These are phyloP conservation scores for Limnephilus rhombicus DNA, from an alignment of 2,888 invertebrate species.

Conservation along the genomic window DNA sequence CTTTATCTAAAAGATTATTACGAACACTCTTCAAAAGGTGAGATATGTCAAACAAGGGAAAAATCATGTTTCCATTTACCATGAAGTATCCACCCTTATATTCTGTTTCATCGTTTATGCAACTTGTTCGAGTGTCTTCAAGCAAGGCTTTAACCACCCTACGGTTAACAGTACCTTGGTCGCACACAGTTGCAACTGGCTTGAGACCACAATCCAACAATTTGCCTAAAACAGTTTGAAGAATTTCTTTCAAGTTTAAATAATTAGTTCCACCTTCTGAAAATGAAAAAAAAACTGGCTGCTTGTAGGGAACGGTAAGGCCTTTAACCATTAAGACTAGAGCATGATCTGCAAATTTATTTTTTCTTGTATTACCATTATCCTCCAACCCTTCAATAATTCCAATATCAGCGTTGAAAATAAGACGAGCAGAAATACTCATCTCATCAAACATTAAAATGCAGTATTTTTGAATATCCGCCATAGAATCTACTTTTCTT, in stretches of 20 bases:
- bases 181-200: background rate
- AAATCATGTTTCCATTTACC: background rate
- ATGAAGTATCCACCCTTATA: background rate
- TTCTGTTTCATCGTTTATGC: background rate
- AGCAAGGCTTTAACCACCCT: background rate
- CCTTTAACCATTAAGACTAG: too few species aligned
- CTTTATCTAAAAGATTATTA: constrained; percentile 12
- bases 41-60: background rate
- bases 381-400: too few species aligned
- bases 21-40: background rate
- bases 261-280: background rate
- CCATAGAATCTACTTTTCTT: background rate
- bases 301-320: too few species aligned
- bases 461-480: background rate
- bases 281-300: too few species aligned
- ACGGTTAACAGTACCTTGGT: background rate
- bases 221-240: background rate
- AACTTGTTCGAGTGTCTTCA: background rate
- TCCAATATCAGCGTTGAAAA: too few species aligned
- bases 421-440: background rate
- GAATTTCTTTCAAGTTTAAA: background rate
- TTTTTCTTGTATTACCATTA: too few species aligned
- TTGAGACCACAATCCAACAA: constrained; percentile 7
- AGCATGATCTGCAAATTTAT: too few species aligned
- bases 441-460: background rate